phyloP scores from a whole-genome alignment of 2,888 invertebrate genomes.

The Elgonia sp. region DNA sequence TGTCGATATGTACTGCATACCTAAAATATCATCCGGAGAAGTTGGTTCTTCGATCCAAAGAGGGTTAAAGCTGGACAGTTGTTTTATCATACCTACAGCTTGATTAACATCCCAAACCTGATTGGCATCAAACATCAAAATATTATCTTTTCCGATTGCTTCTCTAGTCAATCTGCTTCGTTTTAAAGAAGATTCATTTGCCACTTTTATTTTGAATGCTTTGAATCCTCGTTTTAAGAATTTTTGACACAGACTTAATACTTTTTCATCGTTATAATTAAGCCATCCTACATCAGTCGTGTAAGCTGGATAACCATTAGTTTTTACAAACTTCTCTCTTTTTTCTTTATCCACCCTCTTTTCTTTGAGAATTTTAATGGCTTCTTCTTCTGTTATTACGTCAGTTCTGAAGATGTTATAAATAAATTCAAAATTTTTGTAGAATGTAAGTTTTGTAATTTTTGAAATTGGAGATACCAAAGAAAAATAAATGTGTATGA shows the following conservation, averaged over 20 bases:
- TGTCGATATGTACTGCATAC: constrained; percentile 82
- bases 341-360: constrained; percentile 89
- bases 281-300: constrained; percentile 97
- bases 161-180: constrained; percentile 92
- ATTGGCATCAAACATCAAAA: constrained; percentile 96
- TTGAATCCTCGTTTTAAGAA: constrained; percentile 93
- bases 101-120: constrained; percentile 95
- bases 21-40: constrained; percentile 96
- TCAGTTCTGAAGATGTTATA: constrained; percentile 90
- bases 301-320: constrained; percentile 94
- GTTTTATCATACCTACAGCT: constrained; percentile 95
- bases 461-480: too few relatives aligned
- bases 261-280: constrained; percentile 93
- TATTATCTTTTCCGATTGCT: constrained; percentile 92
- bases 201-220: constrained; percentile 97
- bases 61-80: constrained; percentile 91
- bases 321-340: constrained; percentile 89
- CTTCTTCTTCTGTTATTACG: constrained; percentile 94
- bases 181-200: constrained; percentile 92
- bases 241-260: constrained; percentile 91
- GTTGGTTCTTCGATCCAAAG: constrained; percentile 98
- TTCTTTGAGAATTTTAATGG: constrained; percentile 90
- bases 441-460: too few relatives aligned
- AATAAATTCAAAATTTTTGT: too few relatives aligned
- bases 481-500: too few relatives aligned